Evolutionary conservation across 2,888 invertebrate genomes (phyloP), one percentile per base, ranked within the genome.

Genomic region (Steinernema carpocapsae): DNA sequence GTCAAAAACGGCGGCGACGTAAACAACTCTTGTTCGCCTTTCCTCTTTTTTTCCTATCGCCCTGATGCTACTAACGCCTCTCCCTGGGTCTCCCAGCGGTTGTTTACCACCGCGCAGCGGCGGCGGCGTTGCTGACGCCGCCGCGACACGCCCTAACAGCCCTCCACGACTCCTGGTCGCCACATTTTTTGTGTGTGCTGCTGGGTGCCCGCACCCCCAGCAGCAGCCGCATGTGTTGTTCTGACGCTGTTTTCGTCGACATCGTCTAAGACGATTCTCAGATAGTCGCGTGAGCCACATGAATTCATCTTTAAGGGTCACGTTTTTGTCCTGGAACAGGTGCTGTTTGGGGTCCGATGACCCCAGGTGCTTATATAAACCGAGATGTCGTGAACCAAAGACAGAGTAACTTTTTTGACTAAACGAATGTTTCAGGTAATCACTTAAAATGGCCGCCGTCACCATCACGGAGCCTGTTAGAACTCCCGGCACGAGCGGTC

Each of bases 121-220:
- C 6, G 12, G 51, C n/a, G n/a, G n/a, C n/a, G 19, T 19, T 26
- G 56, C 26, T 10, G 22, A 19, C 56, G 56, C 17, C 51, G 51
- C 6, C 26, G 56, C 56, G 56, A 56, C 56, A 56, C 56, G 56
- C 56, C 56, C 56, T 56, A 56, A 56, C 56, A 56, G 56, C 56
- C 56, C 26, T 26, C n/a, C n/a, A n/a, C n/a, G n/a, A n/a, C n/a
- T n/a, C n/a, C n/a, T n/a, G n/a, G n/a, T n/a, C n/a, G n/a, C n/a
- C n/a, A n/a, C n/a, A n/a, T n/a, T n/a, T n/a, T n/a, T n/a, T n/a
- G n/a, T n/a, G n/a, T 43, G 43, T 12, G 43, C 43, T 7, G 43
- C 43, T 7, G 43, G 7, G 10, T 7, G 10, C 43, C 7, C 14
- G 10, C 10, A 7, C 43, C 43, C 14, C 43, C 43, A 43, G 10